A percentile compares a stretch with the other conserved stretches of the same genome.
Conservation (phyloP, 2,888 invertebrate genomes). For the Itoplectis maculator region DNA sequence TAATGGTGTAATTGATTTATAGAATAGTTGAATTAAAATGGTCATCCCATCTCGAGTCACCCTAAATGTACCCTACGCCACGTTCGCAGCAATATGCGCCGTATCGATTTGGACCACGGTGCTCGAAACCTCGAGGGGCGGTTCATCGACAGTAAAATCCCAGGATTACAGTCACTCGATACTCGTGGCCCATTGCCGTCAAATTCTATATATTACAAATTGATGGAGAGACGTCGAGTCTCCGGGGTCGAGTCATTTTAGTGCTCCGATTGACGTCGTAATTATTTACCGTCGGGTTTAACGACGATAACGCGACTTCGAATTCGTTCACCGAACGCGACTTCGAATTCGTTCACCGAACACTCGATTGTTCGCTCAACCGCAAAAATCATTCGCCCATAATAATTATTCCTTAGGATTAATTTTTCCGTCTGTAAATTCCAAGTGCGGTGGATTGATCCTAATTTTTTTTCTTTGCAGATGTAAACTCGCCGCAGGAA, state of each 20-base stretch:
- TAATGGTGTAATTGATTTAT: background rate
- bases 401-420: too few species aligned
- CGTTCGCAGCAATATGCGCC: conserved; percentile 10
- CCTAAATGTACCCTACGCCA: background rate
- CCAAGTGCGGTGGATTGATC: too few species aligned
- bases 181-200: background rate
- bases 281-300: background rate
- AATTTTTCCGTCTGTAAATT: too few species aligned
- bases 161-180: conserved; percentile 9
- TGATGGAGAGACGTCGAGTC: background rate
- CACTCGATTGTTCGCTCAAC: too few species aligned
- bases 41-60: conserved; percentile 8
- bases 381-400: too few species aligned
- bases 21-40: background rate
- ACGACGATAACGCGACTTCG: background rate
- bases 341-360: too few species aligned
- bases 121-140: background rate
- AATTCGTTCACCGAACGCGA: background rate
- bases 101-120: conserved; percentile 9
- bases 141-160: conserved; percentile 18
- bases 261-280: background rate
- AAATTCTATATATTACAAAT: conserved; percentile 3
- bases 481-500: background rate
- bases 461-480: background rate
- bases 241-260: too few species aligned